Evolutionary conservation across 2,113 vertebrate genomes (phyloP), one percentile per base, ranked within the genome.

Genomic region (Parus major): DNA sequence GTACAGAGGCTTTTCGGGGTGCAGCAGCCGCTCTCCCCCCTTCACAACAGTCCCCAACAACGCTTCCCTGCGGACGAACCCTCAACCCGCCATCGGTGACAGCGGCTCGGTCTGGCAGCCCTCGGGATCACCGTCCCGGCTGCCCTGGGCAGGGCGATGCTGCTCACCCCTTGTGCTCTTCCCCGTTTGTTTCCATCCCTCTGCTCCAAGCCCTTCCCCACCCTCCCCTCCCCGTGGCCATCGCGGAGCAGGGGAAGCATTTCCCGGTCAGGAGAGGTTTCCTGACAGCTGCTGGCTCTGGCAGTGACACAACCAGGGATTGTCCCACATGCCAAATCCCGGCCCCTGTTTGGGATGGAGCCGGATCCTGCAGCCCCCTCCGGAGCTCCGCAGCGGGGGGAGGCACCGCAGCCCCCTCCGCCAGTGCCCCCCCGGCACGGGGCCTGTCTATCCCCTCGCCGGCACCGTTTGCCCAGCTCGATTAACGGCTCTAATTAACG

Each of bases 401-500:
- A 50, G 18, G 41, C 60, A 86, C 0, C 2, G 0, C 68, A 23
- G 88, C 52, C 50, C 78, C 57, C 44, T 33, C 82, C 57, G 12
- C 3, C 2, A 17, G 42, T 42, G 60, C 33, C 68, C 68, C 52
- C 7, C 3, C 15, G 3, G 61, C 80, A 19, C 20, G 2, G 31
- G 35, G 81, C 63, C 64, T 39, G 52, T 42, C 70, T 27, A 60
- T 92, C 70, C 88, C 84, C 82, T 55, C 0, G 15, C 52, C 82
- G 41, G 90, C 92, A 69, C 46, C 22, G n/a, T 91, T 95, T 94
- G 90, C 90, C 94, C 93, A 81, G 78, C 75, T 84, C 91, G 28
- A 93, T 96, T 97, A 95, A 66, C 39, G 70, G 66, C 49, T 2
- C 69, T 96, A 96, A 97, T 97, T 97, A 66, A 86, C 0, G 11